Evolutionary conservation across 2,797 vertebrate species (phyloP).

Genomic region (Borostomias antarcticus): DNA sequence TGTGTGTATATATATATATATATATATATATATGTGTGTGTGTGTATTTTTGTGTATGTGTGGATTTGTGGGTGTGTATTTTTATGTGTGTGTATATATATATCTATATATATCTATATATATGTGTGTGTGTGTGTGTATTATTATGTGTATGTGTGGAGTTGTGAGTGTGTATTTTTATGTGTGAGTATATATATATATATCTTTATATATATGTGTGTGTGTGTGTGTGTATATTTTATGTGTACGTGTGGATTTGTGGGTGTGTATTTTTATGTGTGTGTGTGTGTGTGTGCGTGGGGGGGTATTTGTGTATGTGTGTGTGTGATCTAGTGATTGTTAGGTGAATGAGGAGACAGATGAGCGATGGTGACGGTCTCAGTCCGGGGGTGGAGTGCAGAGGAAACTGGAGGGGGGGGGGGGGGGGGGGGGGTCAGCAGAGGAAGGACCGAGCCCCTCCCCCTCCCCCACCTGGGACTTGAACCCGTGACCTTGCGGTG

Average conservation of each 20-base stretch:
- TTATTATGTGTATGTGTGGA: too few species aligned
- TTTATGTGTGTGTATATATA: too few species aligned
- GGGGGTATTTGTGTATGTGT: too few species aligned
- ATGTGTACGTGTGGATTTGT: too few species aligned
- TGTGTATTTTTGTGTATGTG: too few species aligned
- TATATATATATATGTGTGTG: too few species aligned
- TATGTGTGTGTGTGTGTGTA: too few species aligned
- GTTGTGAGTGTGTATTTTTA: not conserved
- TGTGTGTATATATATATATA: not conserved
- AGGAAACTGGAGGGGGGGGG: conserved; percentile 35
- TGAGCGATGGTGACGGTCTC: conserved; percentile 13
- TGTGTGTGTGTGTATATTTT: conserved; percentile 4
- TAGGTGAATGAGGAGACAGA: conserved; percentile 44
- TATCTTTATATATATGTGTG: too few species aligned
- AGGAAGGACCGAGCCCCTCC: conserved; percentile 29
- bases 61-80: conserved; percentile 9
- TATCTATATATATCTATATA: too few species aligned
- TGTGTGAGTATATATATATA: not conserved
- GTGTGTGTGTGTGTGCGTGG: too few species aligned
- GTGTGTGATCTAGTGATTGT: conserved; percentile 14
- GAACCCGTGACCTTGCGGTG: conserved; percentile 77
- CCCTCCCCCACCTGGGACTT: conserved; percentile 74
- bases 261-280: too few species aligned
- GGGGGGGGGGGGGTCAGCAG: conserved; percentile 30
- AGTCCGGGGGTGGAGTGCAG: conserved; percentile 34